Conservation (phyloP, 1,140 invertebrate species). For the Thaumetopoea pityocampa region DNA sequence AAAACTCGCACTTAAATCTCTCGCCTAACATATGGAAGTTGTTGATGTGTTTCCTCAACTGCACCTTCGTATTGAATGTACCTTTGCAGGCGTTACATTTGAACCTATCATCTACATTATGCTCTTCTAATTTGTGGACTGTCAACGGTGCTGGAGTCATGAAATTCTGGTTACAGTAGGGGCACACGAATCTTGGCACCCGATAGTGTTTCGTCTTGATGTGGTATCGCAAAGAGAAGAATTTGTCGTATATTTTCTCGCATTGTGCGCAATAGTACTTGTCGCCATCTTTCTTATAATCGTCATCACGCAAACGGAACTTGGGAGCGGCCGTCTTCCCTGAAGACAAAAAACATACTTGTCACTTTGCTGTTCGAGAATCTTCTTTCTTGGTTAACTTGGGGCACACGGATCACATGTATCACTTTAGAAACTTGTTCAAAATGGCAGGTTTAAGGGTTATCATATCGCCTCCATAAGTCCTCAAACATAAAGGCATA, state of each 20-base stretch:
- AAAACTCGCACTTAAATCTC: slow-evolving; percentile 47
- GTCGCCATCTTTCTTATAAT: slow-evolving; percentile 39
- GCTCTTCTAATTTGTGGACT: slow-evolving; percentile 43
- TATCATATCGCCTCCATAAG: too few relatives aligned
- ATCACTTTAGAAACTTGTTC: too few relatives aligned
- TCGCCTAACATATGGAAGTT: slow-evolving; percentile 59
- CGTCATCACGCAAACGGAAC: slow-evolving; percentile 37
- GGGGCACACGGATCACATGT: too few relatives aligned
- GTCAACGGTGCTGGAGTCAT: slow-evolving; percentile 47
- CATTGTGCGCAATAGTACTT: slow-evolving; percentile 37
- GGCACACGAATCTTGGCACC: slow-evolving; percentile 36
- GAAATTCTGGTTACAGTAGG: slow-evolving; percentile 39
- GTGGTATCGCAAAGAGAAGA: slow-evolving; percentile 37
- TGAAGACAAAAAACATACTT: slow-evolving; percentile 32
- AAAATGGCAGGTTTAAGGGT: too few relatives aligned
- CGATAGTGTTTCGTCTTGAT: slow-evolving; percentile 51
- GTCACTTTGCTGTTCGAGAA: too few relatives aligned
- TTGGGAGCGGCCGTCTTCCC: slow-evolving; percentile 16
- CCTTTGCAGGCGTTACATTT: slow-evolving; percentile 57
- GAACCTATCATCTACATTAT: slow-evolving; percentile 49
- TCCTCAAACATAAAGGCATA: too few relatives aligned
- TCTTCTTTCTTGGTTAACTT: too few relatives aligned
- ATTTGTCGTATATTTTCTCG: slow-evolving; percentile 42
- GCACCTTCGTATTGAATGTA: slow-evolving; percentile 44
- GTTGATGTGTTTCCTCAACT: slow-evolving; percentile 49